Percentiles rank a stretch among this genome's conserved stretches.
Conservation (phyloP, 1,140 invertebrate genomes). For the Ceratina australensis region DNA sequence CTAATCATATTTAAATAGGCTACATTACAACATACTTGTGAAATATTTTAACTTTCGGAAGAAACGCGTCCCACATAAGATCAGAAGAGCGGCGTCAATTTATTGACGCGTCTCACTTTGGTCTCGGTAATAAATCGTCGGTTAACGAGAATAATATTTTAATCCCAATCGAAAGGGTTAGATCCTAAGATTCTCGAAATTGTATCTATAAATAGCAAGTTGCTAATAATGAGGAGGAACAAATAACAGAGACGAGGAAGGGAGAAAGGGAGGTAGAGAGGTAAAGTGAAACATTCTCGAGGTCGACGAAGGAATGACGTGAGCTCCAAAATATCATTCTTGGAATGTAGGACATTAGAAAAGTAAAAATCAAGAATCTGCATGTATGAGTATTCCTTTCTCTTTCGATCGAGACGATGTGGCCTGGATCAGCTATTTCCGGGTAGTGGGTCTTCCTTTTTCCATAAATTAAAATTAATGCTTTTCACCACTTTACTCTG, state of each 20-base stretch:
- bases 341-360: conserved; percentile 51
- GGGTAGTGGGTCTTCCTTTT: conserved; percentile 37
- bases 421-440: conserved; percentile 31
- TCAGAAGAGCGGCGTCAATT: neutral
- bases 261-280: conserved; percentile 13
- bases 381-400: conserved; percentile 28
- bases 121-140: neutral
- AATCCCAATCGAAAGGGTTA: neutral
- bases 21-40: neutral
- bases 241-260: neutral
- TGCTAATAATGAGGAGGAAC: conserved; percentile 9
- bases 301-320: conserved; percentile 35
- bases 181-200: neutral
- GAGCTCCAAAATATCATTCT: conserved; percentile 40
- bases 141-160: neutral
- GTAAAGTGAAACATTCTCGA: conserved; percentile 34
- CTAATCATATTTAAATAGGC: neutral
- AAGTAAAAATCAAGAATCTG: conserved; percentile 37
- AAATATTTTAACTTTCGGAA: neutral
- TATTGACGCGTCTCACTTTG: too few relatives aligned
- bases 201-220: conserved; percentile 5
- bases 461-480: conserved; percentile 45
- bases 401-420: conserved; percentile 38
- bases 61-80: neutral
- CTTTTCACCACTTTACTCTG: neutral